Conservation (phyloP, 2,113 vertebrate genomes). For the Toxotes jaculatrix region DNA sequence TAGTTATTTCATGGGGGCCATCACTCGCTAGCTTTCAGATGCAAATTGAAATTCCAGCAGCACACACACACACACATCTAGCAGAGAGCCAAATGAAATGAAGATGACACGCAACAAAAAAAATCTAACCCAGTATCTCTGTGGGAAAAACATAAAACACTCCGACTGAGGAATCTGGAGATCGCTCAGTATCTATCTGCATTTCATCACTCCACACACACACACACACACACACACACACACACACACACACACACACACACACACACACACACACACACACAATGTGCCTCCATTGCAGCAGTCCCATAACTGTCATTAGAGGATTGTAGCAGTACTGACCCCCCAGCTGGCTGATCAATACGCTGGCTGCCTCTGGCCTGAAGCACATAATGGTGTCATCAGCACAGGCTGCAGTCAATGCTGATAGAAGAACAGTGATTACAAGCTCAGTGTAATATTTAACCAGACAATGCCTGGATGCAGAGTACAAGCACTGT, state of each 20-base stretch:
- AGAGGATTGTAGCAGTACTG: slow-evolving; percentile 27
- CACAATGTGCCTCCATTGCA: neutral
- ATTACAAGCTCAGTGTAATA: slow-evolving; percentile 19
- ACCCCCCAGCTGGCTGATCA: slow-evolving; percentile 34
- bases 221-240: too few species aligned
- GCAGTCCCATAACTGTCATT: slow-evolving; percentile 28
- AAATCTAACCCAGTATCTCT: slow-evolving; percentile 29
- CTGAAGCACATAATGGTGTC: slow-evolving; percentile 35
- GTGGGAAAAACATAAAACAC: slow-evolving; percentile 22
- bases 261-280: neutral
- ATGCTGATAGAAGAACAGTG: slow-evolving; percentile 11
- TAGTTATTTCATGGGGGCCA: slow-evolving; percentile 27
- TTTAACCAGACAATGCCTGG: neutral
- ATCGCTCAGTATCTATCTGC: neutral
- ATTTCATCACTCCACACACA: neutral
- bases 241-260: slow-evolving; percentile 17
- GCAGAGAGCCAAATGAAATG: slow-evolving; percentile 23
- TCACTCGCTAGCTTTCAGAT: slow-evolving; percentile 30
- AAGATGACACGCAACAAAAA: slow-evolving; percentile 38
- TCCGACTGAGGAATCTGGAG: slow-evolving; percentile 1
- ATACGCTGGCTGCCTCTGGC: slow-evolving; percentile 34
- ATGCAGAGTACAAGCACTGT: neutral
- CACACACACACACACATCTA: slow-evolving; percentile 19
- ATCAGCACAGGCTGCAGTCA: slow-evolving; percentile 27
- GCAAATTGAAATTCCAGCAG: slow-evolving; percentile 40